These are phyloP conservation scores for Sycophaga agraensis DNA, from an alignment of 1,140 invertebrate species.

Conservation along the genomic window DNA sequence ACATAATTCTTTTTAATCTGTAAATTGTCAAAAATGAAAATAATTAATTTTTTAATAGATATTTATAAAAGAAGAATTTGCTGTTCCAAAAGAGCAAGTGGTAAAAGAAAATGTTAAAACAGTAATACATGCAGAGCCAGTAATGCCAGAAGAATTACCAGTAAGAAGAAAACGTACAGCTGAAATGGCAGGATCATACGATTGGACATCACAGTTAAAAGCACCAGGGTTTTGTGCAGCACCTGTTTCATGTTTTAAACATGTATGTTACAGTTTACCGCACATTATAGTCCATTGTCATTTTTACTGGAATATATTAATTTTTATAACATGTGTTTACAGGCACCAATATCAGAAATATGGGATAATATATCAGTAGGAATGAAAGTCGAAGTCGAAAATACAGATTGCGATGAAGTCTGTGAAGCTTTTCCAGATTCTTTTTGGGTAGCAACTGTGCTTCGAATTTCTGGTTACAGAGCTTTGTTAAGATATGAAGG, in stretches of 20 bases:
- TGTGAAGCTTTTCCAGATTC: slow-evolving; percentile 78
- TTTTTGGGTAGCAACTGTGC: slow-evolving; percentile 93
- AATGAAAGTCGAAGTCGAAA: slow-evolving; percentile 95
- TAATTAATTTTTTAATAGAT: slow-evolving; percentile 18
- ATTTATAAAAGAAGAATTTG: slow-evolving; percentile 35
- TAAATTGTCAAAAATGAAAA: not conserved
- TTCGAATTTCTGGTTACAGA: slow-evolving; percentile 89
- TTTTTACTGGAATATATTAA: too few relatives aligned
- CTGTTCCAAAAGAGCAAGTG: slow-evolving; percentile 26
- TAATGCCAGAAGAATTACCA: slow-evolving; percentile 54
- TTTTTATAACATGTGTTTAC: too few relatives aligned
- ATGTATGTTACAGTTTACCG: slow-evolving; percentile 57
- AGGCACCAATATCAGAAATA: slow-evolving; percentile 85
- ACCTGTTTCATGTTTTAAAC: slow-evolving; percentile 86
- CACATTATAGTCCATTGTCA: not conserved
- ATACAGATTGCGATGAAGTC: slow-evolving; percentile 81
- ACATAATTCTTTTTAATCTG: not conserved
- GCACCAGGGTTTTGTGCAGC: slow-evolving; percentile 79
- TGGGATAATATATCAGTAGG: slow-evolving; percentile 92
- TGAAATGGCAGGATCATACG: slow-evolving; percentile 72
- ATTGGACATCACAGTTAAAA: slow-evolving; percentile 79
- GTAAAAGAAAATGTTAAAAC: slow-evolving; percentile 42
- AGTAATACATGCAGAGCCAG: slow-evolving; percentile 36
- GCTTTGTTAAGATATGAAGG: slow-evolving; percentile 92
- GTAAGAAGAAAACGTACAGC: slow-evolving; percentile 58